Evolutionary conservation across 1,140 invertebrate genomes (phyloP).

Genomic region (Polypedilum pembai): DNA sequence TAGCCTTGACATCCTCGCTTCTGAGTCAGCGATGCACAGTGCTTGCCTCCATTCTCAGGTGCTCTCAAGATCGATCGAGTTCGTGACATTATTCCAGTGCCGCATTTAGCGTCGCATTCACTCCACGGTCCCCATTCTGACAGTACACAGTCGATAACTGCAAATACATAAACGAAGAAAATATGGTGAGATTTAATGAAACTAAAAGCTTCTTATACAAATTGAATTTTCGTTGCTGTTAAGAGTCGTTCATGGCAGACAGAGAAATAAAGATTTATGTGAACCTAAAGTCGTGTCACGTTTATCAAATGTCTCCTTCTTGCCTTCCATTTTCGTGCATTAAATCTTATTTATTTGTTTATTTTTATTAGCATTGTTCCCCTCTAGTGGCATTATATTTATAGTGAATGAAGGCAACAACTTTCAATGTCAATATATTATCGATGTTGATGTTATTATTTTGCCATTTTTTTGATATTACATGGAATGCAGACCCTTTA

Average conservation of each 20-base stretch:
- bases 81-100: constrained; percentile 64
- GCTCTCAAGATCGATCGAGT: constrained; percentile 52
- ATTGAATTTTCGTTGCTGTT: neutral
- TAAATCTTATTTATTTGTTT: neutral
- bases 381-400: neutral
- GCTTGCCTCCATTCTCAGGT: constrained; percentile 64
- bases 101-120: constrained; percentile 64
- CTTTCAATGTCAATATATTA: constrained; percentile 7
- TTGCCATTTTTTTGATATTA: neutral
- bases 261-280: neutral
- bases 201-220: neutral
- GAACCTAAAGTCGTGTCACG: constrained; percentile 2
- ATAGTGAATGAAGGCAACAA: neutral
- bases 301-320: neutral
- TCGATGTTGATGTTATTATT: constrained; percentile 4
- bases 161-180: neutral
- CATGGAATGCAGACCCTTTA: neutral
- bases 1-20: constrained; percentile 63
- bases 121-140: constrained; percentile 70
- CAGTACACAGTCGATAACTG: constrained; percentile 71
- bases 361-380: neutral
- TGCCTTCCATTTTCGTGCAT: neutral
- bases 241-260: neutral
- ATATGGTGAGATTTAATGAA: constrained; percentile 7
- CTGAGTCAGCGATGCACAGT: constrained; percentile 66